Evolutionary conservation across 2,888 invertebrate genomes (phyloP).

Genomic region (Eilema sororculum): DNA sequence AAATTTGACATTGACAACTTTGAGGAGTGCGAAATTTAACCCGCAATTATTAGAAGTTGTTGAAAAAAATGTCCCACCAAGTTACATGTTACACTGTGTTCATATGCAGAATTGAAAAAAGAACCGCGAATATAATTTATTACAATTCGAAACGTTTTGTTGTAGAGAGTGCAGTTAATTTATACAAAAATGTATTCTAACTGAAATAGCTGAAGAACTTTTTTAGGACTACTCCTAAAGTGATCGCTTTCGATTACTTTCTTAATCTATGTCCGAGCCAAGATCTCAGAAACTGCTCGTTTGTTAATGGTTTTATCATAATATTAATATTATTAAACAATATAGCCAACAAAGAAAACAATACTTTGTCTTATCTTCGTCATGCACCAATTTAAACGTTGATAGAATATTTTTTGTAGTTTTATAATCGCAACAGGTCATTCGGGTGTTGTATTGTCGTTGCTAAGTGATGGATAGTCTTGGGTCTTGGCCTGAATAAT

Average conservation of each 20-base stretch:
- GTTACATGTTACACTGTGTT: too few species aligned
- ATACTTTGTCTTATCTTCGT: slow-evolving; percentile 1
- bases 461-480: slow-evolving; percentile 69
- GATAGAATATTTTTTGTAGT: slow-evolving; percentile 12
- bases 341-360: not conserved
- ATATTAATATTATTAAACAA: not conserved
- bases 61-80: too few species aligned
- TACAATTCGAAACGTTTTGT: not conserved
- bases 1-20: too few species aligned
- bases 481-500: slow-evolving; percentile 59
- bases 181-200: too few species aligned
- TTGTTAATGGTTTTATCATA: not conserved
- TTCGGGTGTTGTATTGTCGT: slow-evolving; percentile 24
- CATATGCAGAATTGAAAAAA: not conserved
- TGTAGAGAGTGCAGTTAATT: not conserved
- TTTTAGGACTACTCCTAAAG: too few species aligned
- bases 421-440: slow-evolving; percentile 12
- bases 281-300: not conserved
- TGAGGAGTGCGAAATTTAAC: too few species aligned
- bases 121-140: not conserved
- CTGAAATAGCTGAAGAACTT: not conserved
- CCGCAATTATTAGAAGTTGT: too few species aligned
- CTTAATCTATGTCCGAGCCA: not conserved
- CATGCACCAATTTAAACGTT: slow-evolving; percentile 8
- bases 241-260: not conserved